These are phyloP conservation scores for Pangasianodon hypophthalmus DNA, from an alignment of 2,113 vertebrate genomes.

Conservation along the genomic window DNA sequence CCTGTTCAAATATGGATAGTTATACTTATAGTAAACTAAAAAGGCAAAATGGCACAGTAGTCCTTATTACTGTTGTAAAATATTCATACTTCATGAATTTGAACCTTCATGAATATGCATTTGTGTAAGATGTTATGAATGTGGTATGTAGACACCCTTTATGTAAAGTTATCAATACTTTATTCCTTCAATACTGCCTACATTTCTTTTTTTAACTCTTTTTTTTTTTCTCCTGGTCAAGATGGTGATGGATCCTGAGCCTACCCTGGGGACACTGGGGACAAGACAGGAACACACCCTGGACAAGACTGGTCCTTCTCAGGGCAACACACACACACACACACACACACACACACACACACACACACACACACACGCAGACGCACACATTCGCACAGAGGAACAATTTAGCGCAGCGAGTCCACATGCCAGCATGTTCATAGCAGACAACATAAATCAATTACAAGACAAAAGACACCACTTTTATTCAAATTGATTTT, in stretches of 20 bases:
- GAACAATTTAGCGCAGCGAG: no score
- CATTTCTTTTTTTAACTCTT: background rate
- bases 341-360: background rate
- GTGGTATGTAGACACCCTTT: background rate
- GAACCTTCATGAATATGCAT: background rate
- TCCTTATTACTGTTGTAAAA: background rate
- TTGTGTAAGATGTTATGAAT: slow-evolving; percentile 42
- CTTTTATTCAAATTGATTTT: slow-evolving; percentile 65
- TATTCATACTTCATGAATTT: background rate
- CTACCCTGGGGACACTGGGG: background rate
- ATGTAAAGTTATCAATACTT: background rate
- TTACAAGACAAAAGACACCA: slow-evolving; percentile 57
- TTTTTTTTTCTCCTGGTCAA: background rate
- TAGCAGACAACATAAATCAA: slow-evolving; percentile 69
- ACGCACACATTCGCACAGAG: background rate
- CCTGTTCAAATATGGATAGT: background rate
- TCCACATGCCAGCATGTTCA: background rate
- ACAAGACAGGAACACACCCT: background rate
- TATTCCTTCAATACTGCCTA: background rate
- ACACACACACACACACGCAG: background rate
- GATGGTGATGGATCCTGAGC: background rate
- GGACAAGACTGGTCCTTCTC: background rate
- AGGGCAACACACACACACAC: background rate
- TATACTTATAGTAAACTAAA: background rate
- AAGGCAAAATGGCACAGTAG: background rate